Evolutionary conservation across 2,888 invertebrate species (phyloP).

Genomic region (Acanthopleura granulata): DNA sequence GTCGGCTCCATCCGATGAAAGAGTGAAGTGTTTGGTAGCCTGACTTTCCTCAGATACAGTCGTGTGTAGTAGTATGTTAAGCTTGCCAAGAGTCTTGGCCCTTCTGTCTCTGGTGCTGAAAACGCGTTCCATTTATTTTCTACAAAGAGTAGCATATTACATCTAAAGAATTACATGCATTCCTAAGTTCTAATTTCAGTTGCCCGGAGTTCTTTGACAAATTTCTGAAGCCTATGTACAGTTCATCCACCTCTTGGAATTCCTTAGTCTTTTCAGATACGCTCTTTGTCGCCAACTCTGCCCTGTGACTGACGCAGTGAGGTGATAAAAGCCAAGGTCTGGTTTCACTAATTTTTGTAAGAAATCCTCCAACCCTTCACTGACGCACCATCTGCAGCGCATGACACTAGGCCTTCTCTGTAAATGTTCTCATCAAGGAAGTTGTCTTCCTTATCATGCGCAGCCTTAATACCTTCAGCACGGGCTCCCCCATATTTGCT

Average conservation of each 20-base stretch:
- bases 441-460: not conserved
- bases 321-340: slow-evolving; percentile 11
- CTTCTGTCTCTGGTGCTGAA: no score
- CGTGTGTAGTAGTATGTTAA: no score
- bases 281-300: slow-evolving; percentile 9
- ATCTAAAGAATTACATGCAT: slow-evolving; percentile 9
- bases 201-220: slow-evolving; percentile 14
- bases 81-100: no score
- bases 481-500: slow-evolving; percentile 6
- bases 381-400: slow-evolving; percentile 15
- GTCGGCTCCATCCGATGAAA: not conserved
- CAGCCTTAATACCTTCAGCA: slow-evolving; percentile 14
- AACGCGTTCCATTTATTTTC: slow-evolving; percentile 13
- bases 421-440: not conserved
- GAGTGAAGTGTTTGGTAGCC: no score
- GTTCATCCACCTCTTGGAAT: slow-evolving; percentile 1
- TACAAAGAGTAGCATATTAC: slow-evolving; percentile 7
- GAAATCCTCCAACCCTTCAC: slow-evolving; percentile 3
- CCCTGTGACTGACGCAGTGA: slow-evolving; percentile 16
- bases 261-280: not conserved
- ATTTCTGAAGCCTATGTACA: not conserved
- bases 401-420: no score
- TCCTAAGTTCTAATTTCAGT: not conserved
- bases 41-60: not conserved
- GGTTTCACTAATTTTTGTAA: not conserved